Evolutionary conservation across 2,113 vertebrate genomes (phyloP).

Genomic region (Cyanocitta stelleri): DNA sequence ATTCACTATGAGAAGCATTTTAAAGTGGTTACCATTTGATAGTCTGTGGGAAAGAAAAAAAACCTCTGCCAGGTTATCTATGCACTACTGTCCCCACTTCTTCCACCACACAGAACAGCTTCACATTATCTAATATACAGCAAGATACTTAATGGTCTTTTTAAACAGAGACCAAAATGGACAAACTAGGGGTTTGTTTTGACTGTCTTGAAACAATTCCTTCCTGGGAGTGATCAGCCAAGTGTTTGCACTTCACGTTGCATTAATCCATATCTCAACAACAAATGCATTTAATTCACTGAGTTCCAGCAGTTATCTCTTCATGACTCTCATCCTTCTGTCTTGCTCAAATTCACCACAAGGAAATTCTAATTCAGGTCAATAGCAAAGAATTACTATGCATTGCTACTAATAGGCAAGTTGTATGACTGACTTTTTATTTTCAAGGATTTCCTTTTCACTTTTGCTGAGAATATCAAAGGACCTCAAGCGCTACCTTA

Average conservation of each 20-base stretch:
- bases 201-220: neutral
- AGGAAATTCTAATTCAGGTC: neutral
- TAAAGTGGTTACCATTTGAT: neutral
- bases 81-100: neutral
- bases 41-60: neutral
- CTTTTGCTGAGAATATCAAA: neutral
- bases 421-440: neutral
- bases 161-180: neutral
- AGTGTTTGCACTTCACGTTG: neutral
- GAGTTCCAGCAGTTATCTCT: neutral
- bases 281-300: too few species aligned
- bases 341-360: neutral
- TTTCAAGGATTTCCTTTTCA: neutral
- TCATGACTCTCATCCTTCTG: fast-evolving
- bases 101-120: neutral
- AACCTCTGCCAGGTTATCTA: too few species aligned
- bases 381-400: neutral
- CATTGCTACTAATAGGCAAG: neutral
- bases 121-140: neutral
- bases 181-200: neutral
- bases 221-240: neutral
- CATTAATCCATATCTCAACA: neutral
- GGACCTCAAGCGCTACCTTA: neutral
- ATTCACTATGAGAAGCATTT: neutral
- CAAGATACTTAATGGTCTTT: neutral